These are phyloP conservation scores for Patella pellucida DNA, from an alignment of 2,888 invertebrate species.

Conservation along the genomic window DNA sequence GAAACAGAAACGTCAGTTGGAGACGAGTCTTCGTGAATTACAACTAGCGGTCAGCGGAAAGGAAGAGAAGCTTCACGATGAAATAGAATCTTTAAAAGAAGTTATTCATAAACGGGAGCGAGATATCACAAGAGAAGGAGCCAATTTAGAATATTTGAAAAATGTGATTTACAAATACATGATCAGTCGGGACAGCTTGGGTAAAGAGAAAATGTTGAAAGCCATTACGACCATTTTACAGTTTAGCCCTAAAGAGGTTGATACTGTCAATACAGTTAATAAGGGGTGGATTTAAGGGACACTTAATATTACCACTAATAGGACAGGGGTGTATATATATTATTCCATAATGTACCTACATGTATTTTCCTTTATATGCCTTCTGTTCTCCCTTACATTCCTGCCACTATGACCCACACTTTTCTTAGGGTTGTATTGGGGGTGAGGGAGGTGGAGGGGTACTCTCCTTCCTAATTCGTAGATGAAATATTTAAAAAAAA, in stretches of 20 bases:
- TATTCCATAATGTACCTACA: too few species aligned
- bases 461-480: too few species aligned
- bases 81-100: conserved; percentile 75
- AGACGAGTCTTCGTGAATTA: conserved; percentile 75
- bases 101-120: conserved; percentile 71
- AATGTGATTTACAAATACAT: conserved; percentile 89
- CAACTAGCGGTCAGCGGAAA: conserved; percentile 68
- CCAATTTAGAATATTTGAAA: conserved; percentile 90
- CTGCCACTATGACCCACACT: too few species aligned
- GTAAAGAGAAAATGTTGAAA: conserved; percentile 86
- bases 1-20: conserved; percentile 78
- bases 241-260: conserved; percentile 82
- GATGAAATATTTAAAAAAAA: too few species aligned
- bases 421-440: too few species aligned
- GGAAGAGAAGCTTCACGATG: conserved; percentile 71
- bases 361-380: too few species aligned
- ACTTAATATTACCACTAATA: too few species aligned
- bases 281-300: conserved; percentile 46
- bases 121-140: conserved; percentile 80
- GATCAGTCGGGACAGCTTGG: conserved; percentile 79
- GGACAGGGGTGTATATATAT: too few species aligned
- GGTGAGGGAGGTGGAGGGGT: too few species aligned
- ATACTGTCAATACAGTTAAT: conserved; percentile 64
- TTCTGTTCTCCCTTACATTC: too few species aligned
- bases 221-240: conserved; percentile 89